Conservation (phyloP, 2,113 vertebrate genomes). For the Lates calcarifer region DNA sequence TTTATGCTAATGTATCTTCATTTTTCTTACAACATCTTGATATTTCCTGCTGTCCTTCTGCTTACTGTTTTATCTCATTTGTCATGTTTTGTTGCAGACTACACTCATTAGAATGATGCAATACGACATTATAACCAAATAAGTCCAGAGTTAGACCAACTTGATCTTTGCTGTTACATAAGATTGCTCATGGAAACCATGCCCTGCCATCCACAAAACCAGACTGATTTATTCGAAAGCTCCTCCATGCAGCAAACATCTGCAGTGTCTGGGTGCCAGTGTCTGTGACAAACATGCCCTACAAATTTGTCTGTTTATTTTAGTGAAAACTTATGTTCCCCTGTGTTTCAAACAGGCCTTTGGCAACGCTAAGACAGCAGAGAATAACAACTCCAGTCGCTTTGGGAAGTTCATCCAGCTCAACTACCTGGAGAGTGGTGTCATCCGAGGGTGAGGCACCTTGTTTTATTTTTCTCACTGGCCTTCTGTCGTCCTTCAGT, state of each 20-base stretch:
- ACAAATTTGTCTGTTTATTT: slow-evolving; percentile 33
- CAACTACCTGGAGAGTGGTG: slow-evolving; percentile 94
- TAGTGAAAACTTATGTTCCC: slow-evolving; percentile 19
- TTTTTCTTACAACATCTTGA: neutral
- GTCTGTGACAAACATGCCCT: slow-evolving; percentile 7
- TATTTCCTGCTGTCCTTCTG: neutral
- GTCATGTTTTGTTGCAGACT: neutral
- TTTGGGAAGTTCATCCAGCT: slow-evolving; percentile 98
- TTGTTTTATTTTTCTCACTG: neutral
- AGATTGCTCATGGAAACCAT: neutral
- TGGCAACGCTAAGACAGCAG: slow-evolving; percentile 93
- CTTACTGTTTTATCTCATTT: neutral
- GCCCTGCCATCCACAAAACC: neutral
- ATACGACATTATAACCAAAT: neutral
- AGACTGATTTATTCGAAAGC: slow-evolving; percentile 1
- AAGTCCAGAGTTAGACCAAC: neutral
- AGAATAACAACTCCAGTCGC: slow-evolving; percentile 97
- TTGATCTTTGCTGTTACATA: neutral
- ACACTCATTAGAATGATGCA: neutral
- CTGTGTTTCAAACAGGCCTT: slow-evolving; percentile 88
- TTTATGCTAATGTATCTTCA: neutral
- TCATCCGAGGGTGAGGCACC: slow-evolving; percentile 92
- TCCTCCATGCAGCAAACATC: slow-evolving; percentile 1
- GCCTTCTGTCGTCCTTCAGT: neutral
- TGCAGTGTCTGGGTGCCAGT: slow-evolving; percentile 6